Evolutionary conservation across 2,113 vertebrate species (phyloP), one percentile per base, ranked within the genome.

Genomic region (Tenebrosternarchus preto): DNA sequence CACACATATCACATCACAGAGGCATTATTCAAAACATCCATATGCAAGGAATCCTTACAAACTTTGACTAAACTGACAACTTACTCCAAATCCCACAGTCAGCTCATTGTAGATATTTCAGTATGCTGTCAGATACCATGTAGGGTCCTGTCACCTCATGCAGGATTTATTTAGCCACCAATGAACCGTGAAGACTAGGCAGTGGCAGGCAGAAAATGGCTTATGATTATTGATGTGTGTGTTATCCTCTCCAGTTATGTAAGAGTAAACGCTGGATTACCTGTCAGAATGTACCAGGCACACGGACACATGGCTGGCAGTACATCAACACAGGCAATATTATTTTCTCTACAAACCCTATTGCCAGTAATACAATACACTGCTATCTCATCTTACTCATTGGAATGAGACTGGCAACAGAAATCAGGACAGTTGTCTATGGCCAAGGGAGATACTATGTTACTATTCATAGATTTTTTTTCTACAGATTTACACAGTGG

Each of bases 201-300:
- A 76, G 74, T 64, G 20, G 74, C 73, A 76, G 73, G 57, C 57
- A 64, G 59, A n/a, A 20, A 19, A 64, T 59, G 68, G 61, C 68
- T 50, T 25, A 24, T 63, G 64, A 68, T 82, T 86, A 81, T 83
- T 56, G 50, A 68, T 81, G 27, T 39, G 29, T 83, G 61, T 55
- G 71, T 53, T 78, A 27, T 83, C 33, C 57, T 73, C 57, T 87
- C 33, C 16, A 50, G 83, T 90, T 91, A 91, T 83, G 73, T 92
- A 91, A 92, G 73, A 84, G 61, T n/a, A 12, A 39, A 72, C 61
- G n/a, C 29, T 4, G 85, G 90, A 91, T 92, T 92, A 92, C 73
- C 81, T 80, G 81, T 81, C 81, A 85, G 82, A 82, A 73, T 73
- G 73, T 83, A 77, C 83, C 84, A 88, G 80, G 69, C 73, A 85